Evolutionary conservation across 2,113 vertebrate genomes (phyloP).

Genomic region (Rutilus rutilus): DNA sequence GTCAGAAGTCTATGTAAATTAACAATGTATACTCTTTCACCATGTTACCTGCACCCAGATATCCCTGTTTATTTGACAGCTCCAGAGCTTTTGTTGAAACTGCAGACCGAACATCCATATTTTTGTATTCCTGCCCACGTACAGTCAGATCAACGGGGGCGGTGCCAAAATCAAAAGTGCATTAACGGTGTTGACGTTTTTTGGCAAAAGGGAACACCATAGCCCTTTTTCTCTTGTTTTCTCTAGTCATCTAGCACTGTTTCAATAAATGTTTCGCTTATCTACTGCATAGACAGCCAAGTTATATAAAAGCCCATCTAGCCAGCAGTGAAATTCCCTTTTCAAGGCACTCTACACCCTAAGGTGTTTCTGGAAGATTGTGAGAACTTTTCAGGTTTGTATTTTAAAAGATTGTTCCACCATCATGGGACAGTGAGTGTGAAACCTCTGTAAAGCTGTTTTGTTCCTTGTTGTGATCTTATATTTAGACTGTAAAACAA

Average conservation of each 20-base stretch:
- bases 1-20: too few species aligned
- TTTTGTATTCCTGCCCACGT: too few species aligned
- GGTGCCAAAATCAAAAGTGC: background rate
- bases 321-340: too few species aligned
- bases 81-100: too few species aligned
- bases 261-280: too few species aligned
- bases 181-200: background rate
- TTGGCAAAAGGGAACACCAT: background rate
- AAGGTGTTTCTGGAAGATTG: background rate
- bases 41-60: background rate
- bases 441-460: background rate
- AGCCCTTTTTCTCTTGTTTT: too few species aligned
- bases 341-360: too few species aligned
- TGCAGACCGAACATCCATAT: background rate
- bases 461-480: background rate
- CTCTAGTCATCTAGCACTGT: too few species aligned
- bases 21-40: background rate
- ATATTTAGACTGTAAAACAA: background rate
- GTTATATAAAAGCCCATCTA: too few species aligned
- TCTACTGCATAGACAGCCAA: too few species aligned
- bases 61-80: background rate
- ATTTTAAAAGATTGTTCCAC: background rate
- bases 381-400: background rate
- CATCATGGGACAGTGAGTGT: background rate
- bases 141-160: too few species aligned